phyloP scores from a whole-genome alignment of 2,888 invertebrate species.

The Caenorhabditis drosophilae region DNA sequence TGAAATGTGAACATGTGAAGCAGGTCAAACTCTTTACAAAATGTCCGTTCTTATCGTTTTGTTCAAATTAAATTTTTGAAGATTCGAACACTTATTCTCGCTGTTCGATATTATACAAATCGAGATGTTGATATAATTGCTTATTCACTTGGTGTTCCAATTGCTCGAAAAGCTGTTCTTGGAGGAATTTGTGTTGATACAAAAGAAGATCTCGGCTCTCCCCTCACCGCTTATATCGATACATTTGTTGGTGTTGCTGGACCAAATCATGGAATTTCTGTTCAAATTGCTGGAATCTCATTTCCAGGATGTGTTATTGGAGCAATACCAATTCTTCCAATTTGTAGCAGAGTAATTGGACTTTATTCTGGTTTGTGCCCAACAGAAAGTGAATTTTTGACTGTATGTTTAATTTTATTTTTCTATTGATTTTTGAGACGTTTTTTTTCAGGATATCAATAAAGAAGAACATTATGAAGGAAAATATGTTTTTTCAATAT shows the following conservation, averaged over 20 bases:
- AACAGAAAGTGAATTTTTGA: conserved; percentile 35
- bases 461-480: conserved; percentile 43
- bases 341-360: conserved; percentile 39
- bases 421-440: not conserved
- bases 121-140: conserved; percentile 59
- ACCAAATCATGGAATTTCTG: conserved; percentile 64
- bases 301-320: conserved; percentile 43
- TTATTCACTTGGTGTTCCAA: conserved; percentile 61
- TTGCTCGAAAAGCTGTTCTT: conserved; percentile 60
- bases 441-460: conserved; percentile 37
- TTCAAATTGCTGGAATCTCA: conserved; percentile 34
- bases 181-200: conserved; percentile 63
- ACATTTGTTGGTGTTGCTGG: conserved; percentile 65
- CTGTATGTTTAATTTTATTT: conserved; percentile 10
- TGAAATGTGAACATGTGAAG: conserved; percentile 59
- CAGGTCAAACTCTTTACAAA: too few relatives aligned
- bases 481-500: conserved; percentile 26
- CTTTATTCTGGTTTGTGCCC: conserved; percentile 44
- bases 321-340: conserved; percentile 36
- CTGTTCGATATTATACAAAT: conserved; percentile 62
- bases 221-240: conserved; percentile 58
- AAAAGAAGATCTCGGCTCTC: conserved; percentile 53
- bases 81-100: conserved; percentile 60
- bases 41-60: too few relatives aligned
- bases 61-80: conserved; percentile 10